Base-by-base conservation (phyloP, 2,113 vertebrate genomes). In the Jaculus jaculus region DNA sequence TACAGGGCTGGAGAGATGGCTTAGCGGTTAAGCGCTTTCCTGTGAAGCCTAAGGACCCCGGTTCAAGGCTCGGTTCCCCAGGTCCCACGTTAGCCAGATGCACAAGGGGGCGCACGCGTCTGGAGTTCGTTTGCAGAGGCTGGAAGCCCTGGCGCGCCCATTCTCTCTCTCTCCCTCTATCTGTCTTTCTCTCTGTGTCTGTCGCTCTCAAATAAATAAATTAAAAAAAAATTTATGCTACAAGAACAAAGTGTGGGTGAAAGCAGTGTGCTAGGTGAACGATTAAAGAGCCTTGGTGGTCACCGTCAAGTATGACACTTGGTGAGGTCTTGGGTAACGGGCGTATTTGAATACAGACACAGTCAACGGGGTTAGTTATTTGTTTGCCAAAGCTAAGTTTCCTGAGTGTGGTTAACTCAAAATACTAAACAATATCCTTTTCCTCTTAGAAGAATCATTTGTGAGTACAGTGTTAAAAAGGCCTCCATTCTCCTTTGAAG, bases 241-340 rank as follows among this genome's bases (percentile, higher is more conserved):
- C 71, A 47, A 58, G 0, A 32, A 80, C n/a, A 63, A 26, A 63
- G n/a, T 34, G 1, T 0, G 60, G 72, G 4, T 5, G 9, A 63
- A 32, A n/a, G 26, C 7, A 71, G 30, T 54, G 42, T 83, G 51
- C 17, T 37, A 30, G 60, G 32, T 79, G 30, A 20, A 30, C 42
- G 54, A 28, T 3, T 10, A 10, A 18, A 71, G 58, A 88, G 18
- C 2, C 10, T 3, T 2, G 39, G 13, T 3, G 51, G 8, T 15
- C 1, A 65, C 60, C 2, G 26, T 5, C 1, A 11, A 13, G 17
- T 1, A 3, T 18, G 12, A 34, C 30, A 24, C n/a, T 65, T 54
- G 34, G 1, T 23, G 39, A 15, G 8, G 18, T n/a, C 60, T 68
- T 1, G 0, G 30, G 21, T 34, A 24, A 39, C 5, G 32, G 24